A percentile compares a stretch with the other conserved stretches of the same genome.
These are phyloP conservation scores for Brachypalpus laphriformis DNA, from an alignment of 2,888 invertebrate genomes.

Conservation along the genomic window DNA sequence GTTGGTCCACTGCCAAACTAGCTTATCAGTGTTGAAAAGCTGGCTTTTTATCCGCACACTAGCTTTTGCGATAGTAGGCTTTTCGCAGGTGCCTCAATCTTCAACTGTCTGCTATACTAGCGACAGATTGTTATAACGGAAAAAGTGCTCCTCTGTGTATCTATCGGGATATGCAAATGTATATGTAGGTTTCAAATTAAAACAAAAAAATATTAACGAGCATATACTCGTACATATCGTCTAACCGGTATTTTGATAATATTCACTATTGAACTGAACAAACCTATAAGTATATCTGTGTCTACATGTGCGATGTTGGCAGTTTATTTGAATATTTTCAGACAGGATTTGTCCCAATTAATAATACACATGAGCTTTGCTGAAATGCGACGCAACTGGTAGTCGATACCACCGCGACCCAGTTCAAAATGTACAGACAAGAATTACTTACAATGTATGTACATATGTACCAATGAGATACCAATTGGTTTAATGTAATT, in stretches of 20 bases:
- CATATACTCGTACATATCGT: not conserved
- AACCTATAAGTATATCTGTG: constrained; percentile 1
- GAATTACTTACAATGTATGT: not conserved
- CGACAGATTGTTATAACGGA: not conserved
- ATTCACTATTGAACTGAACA: constrained; percentile 10
- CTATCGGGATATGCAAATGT: constrained; percentile 45
- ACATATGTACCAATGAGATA: not conserved
- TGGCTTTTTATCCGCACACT: not conserved
- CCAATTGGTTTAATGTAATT: constrained; percentile 40
- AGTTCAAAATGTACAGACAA: constrained; percentile 23
- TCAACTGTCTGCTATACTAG: constrained; percentile 1
- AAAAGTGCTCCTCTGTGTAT: constrained; percentile 4
- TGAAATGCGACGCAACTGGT: constrained; percentile 30
- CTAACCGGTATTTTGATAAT: constrained; percentile 45
- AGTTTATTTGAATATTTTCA: constrained; percentile 9
- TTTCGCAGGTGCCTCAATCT: constrained; percentile 21
- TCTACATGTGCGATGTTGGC: constrained; percentile 19
- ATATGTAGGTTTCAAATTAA: constrained; percentile 20
- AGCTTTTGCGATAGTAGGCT: constrained; percentile 25
- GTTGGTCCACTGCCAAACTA: constrained; percentile 10
- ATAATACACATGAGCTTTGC: constrained; percentile 27
- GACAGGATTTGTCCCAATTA: constrained; percentile 29
- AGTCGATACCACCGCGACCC: constrained; percentile 24
- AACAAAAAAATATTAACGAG: constrained; percentile 17
- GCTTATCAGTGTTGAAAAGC: constrained; percentile 36